A percentile compares a stretch with the other conserved stretches of the same genome.
phyloP scores from a whole-genome alignment of 1,140 invertebrate genomes.

The Apis florea region DNA sequence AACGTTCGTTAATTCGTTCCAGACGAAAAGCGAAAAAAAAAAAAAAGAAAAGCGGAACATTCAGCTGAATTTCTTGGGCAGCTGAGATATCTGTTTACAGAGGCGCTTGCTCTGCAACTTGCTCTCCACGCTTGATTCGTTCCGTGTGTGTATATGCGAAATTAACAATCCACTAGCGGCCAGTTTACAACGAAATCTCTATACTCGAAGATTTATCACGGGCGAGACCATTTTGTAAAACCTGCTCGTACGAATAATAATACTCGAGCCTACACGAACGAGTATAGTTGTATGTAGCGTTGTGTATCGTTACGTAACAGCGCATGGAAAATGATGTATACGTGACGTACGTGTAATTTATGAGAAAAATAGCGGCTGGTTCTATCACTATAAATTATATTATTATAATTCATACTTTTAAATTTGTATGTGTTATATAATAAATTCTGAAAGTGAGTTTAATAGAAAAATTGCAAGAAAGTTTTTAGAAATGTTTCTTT shows the following conservation, averaged over 20 bases:
- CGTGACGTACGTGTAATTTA: neutral
- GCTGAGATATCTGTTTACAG: slow-evolving; percentile 7
- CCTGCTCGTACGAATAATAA: slow-evolving; percentile 15
- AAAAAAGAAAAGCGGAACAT: neutral
- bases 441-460: too few relatives aligned
- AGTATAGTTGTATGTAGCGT: neutral
- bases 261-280: neutral
- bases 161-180: slow-evolving; percentile 40
- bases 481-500: too few relatives aligned
- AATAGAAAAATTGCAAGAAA: too few relatives aligned
- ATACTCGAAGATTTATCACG: slow-evolving; percentile 23
- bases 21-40: neutral
- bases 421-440: too few relatives aligned
- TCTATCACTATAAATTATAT: neutral
- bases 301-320: neutral
- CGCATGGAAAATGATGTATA: neutral
- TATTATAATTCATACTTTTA: neutral
- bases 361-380: neutral
- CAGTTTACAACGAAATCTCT: slow-evolving; percentile 31
- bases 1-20: neutral
- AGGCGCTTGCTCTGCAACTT: slow-evolving; percentile 8
- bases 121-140: slow-evolving; percentile 22
- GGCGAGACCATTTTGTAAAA: slow-evolving; percentile 19
- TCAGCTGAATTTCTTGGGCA: slow-evolving; percentile 9
- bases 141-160: slow-evolving; percentile 23